Base-by-base conservation (phyloP, 2,888 invertebrate species). In the Sphinx pinastri region DNA sequence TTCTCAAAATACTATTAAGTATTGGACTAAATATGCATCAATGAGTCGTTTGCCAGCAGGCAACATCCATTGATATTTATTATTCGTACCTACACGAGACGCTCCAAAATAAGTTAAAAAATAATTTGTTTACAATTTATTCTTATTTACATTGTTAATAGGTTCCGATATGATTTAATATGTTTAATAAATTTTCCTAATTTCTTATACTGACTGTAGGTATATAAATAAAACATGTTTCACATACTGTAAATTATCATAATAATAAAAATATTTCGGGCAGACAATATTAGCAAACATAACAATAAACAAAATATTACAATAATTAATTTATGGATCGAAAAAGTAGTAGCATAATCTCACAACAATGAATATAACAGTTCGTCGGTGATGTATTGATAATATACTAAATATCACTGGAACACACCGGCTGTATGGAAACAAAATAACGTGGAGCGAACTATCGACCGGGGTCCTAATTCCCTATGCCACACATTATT, bases 151-250 rank as follows among this genome's bases (percentile, higher is more conserved):
- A 92, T 73, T 77, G 79, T 83, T 81, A 81, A 82, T 83, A 72
- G 81, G 86, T 88, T 85, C 83, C 88, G 89, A 92, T 93, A 91
- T 91, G 89, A 88, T 81, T 86, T 84, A 67, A 80, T 82, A 83
- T 81, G 83, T 84, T 88, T 79, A 84, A 89, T 89, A 88, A 88
- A 85, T 84, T 90, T 90, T 83, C 74, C 88, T 89, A 91, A 81
- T 86, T 84, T 84, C 79, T 84, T 84, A 85, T 82, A 86, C 74
- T 81, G 70, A 69, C 71, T 79, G 79, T 75, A 79, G 87, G 84
- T 88, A 88, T 88, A 91, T 88, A 91, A 89, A 91, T 90, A 91
- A 90, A 90, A 90, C 87, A 82, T 87, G 82, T 84, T 85, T 85
- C 84, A 84, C 84, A 84, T 81, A 63, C 11, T 63, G 83, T 87